These are phyloP conservation scores for Eupithecia abbreviata DNA, from an alignment of 2,888 invertebrate species.

Conservation along the genomic window DNA sequence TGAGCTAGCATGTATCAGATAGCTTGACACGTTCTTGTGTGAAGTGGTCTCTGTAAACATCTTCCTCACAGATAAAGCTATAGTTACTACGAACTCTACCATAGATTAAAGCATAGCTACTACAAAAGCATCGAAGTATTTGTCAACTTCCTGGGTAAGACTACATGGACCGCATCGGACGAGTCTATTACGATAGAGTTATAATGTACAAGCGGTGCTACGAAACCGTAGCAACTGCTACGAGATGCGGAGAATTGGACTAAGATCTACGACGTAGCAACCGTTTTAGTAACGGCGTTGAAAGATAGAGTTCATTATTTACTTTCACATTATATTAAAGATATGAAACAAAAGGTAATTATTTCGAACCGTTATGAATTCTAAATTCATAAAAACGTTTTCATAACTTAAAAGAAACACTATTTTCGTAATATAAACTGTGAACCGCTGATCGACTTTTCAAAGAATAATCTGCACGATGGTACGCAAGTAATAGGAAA, in stretches of 20 bases:
- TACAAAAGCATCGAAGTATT: conserved; percentile 54
- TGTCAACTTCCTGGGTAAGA: conserved; percentile 70
- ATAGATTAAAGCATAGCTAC: conserved; percentile 30
- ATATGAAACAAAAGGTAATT: neutral
- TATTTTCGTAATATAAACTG: neutral
- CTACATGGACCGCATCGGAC: conserved; percentile 43
- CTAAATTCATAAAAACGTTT: neutral
- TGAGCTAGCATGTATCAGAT: conserved; percentile 47
- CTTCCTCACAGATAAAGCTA: conserved; percentile 45
- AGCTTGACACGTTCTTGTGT: conserved; percentile 52
- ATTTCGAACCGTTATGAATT: neutral
- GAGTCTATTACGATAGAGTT: conserved; percentile 27
- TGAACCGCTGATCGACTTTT: neutral
- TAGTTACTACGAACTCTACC: conserved; percentile 36
- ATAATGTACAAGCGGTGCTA: conserved; percentile 23
- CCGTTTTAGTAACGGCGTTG: neutral
- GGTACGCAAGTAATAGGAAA: neutral
- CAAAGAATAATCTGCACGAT: neutral
- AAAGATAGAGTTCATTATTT: neutral
- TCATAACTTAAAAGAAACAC: neutral
- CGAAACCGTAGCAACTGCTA: conserved; percentile 7
- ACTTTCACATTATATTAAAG: neutral
- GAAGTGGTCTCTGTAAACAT: conserved; percentile 67
- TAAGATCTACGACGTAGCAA: conserved; percentile 4
- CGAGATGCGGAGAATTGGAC: conserved; percentile 20